These are phyloP conservation scores for Grallaria varia DNA, from an alignment of 2,113 vertebrate species.

Conservation along the genomic window DNA sequence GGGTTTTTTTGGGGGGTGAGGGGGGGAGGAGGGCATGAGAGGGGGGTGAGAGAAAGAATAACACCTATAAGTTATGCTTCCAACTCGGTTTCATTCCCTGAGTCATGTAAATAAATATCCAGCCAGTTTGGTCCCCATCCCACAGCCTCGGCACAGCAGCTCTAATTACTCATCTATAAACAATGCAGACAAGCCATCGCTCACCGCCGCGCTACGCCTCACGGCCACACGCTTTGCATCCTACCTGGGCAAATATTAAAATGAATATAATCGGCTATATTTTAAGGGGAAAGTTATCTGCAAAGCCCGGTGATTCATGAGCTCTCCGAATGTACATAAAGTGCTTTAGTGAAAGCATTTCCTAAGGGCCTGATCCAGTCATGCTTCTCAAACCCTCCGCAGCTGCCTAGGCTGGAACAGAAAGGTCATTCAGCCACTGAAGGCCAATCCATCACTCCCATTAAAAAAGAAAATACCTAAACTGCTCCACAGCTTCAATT, in stretches of 20 bases:
- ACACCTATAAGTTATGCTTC: constrained; percentile 67
- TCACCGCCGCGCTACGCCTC: not conserved
- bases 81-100: constrained; percentile 50
- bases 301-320: constrained; percentile 38
- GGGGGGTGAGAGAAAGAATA: constrained; percentile 1
- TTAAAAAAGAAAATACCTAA: constrained; percentile 58
- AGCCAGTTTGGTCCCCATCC: constrained; percentile 40
- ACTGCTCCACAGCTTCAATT: constrained; percentile 36
- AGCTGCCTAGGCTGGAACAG: constrained; percentile 59
- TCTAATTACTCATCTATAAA: constrained; percentile 63
- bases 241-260: constrained; percentile 58
- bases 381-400: constrained; percentile 8
- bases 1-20: not conserved
- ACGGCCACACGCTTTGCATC: constrained; percentile 17
- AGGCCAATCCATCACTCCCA: constrained; percentile 62
- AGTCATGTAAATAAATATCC: constrained; percentile 71
- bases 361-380: constrained; percentile 62
- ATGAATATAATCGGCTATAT: constrained; percentile 1
- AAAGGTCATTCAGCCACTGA: constrained; percentile 68
- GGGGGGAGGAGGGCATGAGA: not conserved
- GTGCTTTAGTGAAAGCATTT: constrained; percentile 54
- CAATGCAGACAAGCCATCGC: constrained; percentile 57
- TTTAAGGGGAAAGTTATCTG: constrained; percentile 41
- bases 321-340: not conserved
- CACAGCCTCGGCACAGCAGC: not conserved